Percentiles rank a stretch among this genome's conserved stretches.
Evolutionary conservation across 2,888 invertebrate species (phyloP).

Genomic region (Heterodera filipjevi): DNA sequence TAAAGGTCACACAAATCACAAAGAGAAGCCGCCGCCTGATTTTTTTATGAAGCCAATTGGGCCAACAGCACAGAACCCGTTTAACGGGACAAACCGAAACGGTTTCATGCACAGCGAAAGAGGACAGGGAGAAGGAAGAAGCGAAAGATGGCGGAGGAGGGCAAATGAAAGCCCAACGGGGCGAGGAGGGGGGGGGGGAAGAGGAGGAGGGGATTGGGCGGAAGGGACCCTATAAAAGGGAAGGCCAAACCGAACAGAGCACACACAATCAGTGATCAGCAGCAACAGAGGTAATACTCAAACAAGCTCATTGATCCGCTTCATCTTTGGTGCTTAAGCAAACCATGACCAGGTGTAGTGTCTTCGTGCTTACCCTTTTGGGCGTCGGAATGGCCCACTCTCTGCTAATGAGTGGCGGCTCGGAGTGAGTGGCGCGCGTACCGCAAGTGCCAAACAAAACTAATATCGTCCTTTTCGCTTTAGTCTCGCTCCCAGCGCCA

Average conservation of each 20-base stretch:
- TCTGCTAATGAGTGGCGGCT: not conserved
- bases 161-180: not conserved
- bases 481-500: slow-evolving; percentile 4
- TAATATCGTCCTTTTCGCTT: not conserved
- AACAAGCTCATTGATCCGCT: not conserved
- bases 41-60: not conserved
- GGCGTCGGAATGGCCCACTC: slow-evolving; percentile 19
- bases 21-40: not conserved
- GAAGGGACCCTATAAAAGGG: not conserved
- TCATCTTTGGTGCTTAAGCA: too few relatives aligned
- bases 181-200: not conserved
- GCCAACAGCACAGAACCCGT: not conserved
- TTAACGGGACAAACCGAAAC: not conserved
- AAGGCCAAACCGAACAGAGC: not conserved
- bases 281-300: not conserved
- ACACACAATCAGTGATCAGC: not conserved
- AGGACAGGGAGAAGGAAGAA: not conserved
- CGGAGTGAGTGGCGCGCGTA: not conserved
- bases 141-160: not conserved
- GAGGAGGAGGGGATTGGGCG: too few relatives aligned
- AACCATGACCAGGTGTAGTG: slow-evolving; percentile 11
- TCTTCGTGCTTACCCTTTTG: not conserved
- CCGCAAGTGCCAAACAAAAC: not conserved
- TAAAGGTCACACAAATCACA: not conserved
- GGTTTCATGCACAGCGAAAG: not conserved